phyloP scores from a whole-genome alignment of 2,797 vertebrate genomes.

The Rhincodon typus region DNA sequence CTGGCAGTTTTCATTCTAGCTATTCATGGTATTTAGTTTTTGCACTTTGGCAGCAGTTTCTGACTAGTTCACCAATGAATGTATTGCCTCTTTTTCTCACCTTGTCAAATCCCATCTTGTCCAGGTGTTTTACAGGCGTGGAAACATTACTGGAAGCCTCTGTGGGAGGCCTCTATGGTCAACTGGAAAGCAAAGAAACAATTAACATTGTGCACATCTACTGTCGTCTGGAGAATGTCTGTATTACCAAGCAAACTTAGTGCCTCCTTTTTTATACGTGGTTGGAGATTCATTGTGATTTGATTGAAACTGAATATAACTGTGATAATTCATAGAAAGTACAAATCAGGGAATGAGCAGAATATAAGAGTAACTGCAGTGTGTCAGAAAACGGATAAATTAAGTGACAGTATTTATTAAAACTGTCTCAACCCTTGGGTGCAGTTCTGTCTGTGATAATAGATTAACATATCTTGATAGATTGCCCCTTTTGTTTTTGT shows the following conservation, averaged over 20 bases:
- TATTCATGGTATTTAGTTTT: not conserved
- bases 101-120: slow-evolving; percentile 85
- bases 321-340: not conserved
- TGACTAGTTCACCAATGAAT: not conserved
- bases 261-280: not conserved
- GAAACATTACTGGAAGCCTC: slow-evolving; percentile 72
- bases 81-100: slow-evolving; percentile 55
- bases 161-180: slow-evolving; percentile 74
- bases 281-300: not conserved
- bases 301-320: not conserved
- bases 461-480: too few species aligned
- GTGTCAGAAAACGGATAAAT: not conserved
- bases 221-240: not conserved
- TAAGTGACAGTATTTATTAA: not conserved
- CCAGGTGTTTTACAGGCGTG: slow-evolving; percentile 56
- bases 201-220: not conserved
- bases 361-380: not conserved
- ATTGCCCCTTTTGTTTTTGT: too few species aligned
- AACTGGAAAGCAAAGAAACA: slow-evolving; percentile 58
- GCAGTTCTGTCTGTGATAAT: not conserved
- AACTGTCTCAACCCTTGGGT: not conserved
- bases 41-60: not conserved
- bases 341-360: not conserved
- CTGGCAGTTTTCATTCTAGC: not conserved
- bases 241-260: not conserved